A percentile compares a stretch with the other conserved stretches of the same genome.
Conservation (phyloP, 2,888 invertebrate species). For the Meteorus colon region DNA sequence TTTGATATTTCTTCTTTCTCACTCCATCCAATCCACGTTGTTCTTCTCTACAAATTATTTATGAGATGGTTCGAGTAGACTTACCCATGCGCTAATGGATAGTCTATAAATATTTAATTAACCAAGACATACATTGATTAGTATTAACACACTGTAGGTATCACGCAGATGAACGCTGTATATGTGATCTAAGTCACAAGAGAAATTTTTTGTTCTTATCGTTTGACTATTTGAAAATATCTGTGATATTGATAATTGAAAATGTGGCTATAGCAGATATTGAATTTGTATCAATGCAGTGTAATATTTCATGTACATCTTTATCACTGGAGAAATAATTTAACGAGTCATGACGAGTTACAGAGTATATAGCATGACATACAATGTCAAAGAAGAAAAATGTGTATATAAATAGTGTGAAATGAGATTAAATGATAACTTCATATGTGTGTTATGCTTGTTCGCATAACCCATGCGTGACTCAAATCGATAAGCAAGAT, state of each 20-base stretch:
- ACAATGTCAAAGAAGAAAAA: not conserved
- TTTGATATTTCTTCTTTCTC: not conserved
- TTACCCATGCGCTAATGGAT: constrained; percentile 65
- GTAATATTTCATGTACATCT: not conserved
- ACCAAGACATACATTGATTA: not conserved
- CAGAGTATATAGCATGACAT: not conserved
- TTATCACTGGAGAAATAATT: not conserved
- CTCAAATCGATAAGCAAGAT: constrained; percentile 64
- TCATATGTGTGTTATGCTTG: constrained; percentile 22
- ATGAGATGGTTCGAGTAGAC: constrained; percentile 59
- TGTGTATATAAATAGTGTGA: not conserved
- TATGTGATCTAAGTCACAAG: too few relatives aligned
- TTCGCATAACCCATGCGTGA: constrained; percentile 55
- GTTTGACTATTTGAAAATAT: too few relatives aligned
- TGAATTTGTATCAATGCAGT: not conserved
- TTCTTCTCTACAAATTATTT: constrained; percentile 49
- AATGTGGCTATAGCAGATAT: constrained; percentile 6
- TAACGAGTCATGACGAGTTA: not conserved
- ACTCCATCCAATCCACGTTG: constrained; percentile 57
- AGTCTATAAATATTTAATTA: constrained; percentile 68
- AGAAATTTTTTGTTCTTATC: too few relatives aligned
- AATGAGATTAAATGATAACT: not conserved
- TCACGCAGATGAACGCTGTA: too few relatives aligned
- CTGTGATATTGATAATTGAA: too few relatives aligned
- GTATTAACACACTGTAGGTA: not conserved